Evolutionary conservation across 53 echinoderm and acorn worm genomes (phyloP).

Genomic region (Echinarachnius parma): DNA sequence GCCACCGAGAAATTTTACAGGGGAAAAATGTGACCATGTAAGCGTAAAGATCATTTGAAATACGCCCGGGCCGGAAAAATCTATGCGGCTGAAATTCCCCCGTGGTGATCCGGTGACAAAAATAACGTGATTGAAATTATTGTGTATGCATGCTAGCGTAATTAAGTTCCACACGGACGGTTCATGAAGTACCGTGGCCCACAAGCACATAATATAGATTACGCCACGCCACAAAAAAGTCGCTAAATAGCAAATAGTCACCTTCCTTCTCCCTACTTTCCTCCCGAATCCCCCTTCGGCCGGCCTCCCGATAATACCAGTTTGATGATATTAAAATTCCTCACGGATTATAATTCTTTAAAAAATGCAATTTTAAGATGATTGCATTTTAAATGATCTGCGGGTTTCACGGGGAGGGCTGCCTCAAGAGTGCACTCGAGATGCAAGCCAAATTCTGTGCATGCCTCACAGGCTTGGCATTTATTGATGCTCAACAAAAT

Average conservation of each 20-base stretch:
- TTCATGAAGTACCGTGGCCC: slow-evolving; percentile 8
- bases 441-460: slow-evolving; percentile 23
- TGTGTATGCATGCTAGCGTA: slow-evolving; percentile 57
- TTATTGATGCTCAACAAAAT: slow-evolving; percentile 33
- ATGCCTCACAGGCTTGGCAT: slow-evolving; percentile 39
- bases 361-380: slow-evolving; percentile 54
- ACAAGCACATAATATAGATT: slow-evolving; percentile 31
- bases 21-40: slow-evolving; percentile 44
- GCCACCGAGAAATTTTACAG: slow-evolving; percentile 42
- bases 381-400: slow-evolving; percentile 54
- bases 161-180: slow-evolving; percentile 47
- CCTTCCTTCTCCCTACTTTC: too few relatives aligned
- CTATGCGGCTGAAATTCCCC: slow-evolving; percentile 44
- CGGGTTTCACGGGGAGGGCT: slow-evolving; percentile 43
- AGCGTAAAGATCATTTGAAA: slow-evolving; percentile 49
- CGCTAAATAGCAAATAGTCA: slow-evolving; percentile 48
- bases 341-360: slow-evolving; percentile 52
- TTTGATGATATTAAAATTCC: slow-evolving; percentile 55
- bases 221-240: slow-evolving; percentile 39
- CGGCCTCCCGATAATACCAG: slow-evolving; percentile 46
- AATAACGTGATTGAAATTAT: slow-evolving; percentile 56
- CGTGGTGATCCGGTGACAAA: slow-evolving; percentile 48
- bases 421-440: slow-evolving; percentile 37
- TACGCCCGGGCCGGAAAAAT: slow-evolving; percentile 38
- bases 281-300: slow-evolving; percentile 25